Percentiles rank a stretch among this genome's conserved stretches.
Conservation (phyloP, 2,888 invertebrate species). For the Trypoxylon attenuatum region DNA sequence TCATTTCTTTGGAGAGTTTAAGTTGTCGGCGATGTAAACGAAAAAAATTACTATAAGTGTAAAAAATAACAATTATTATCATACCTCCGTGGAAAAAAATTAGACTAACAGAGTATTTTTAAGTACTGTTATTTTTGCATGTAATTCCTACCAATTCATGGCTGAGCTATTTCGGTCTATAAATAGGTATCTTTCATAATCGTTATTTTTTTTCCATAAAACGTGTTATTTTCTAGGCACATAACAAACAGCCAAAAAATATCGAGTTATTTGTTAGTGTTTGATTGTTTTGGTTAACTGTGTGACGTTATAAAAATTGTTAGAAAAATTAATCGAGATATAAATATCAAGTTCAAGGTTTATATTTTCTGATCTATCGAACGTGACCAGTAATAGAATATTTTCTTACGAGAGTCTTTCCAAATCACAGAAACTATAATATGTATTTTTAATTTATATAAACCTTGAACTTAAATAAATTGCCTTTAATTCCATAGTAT, state of each 20-base stretch:
- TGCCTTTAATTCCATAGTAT: too few relatives aligned
- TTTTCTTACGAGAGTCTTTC: too few relatives aligned
- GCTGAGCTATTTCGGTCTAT: constrained; percentile 20
- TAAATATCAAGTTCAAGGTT: too few relatives aligned
- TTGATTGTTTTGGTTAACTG: constrained; percentile 15
- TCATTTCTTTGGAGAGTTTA: constrained; percentile 44
- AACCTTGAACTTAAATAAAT: too few relatives aligned
- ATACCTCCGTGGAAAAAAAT: constrained; percentile 16
- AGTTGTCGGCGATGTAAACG: constrained; percentile 30
- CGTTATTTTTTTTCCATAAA: constrained; percentile 26
- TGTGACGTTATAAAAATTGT: constrained; percentile 24
- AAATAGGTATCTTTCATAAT: constrained; percentile 19
- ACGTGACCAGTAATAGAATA: too few relatives aligned
- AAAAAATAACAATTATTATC: too few relatives aligned
- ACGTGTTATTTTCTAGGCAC: constrained; percentile 13
- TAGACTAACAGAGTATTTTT: constrained; percentile 25
- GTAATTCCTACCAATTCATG: constrained; percentile 37
- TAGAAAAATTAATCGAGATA: too few relatives aligned
- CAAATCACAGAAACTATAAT: too few relatives aligned
- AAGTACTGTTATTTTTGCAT: constrained; percentile 21
- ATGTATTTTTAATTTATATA: too few relatives aligned
- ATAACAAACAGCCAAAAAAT: constrained; percentile 23
- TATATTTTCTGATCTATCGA: too few relatives aligned
- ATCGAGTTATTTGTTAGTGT: constrained; percentile 13
- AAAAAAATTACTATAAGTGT: constrained; percentile 15